These are phyloP conservation scores for Fulmarus glacialis DNA, from an alignment of 2,113 vertebrate genomes.

Conservation along the genomic window DNA sequence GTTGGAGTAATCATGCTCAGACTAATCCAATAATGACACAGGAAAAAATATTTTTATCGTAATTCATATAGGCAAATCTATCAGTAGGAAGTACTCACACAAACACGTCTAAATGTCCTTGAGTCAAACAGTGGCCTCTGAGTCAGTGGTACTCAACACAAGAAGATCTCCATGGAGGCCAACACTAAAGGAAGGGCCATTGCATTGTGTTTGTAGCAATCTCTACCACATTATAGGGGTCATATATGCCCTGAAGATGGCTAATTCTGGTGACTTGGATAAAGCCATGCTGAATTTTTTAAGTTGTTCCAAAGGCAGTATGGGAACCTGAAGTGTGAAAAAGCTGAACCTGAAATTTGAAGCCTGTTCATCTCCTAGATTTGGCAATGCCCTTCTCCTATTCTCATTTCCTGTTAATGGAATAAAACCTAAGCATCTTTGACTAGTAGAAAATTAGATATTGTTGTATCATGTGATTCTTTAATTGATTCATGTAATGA, in stretches of 20 bases:
- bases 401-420: background rate
- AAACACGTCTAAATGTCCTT: background rate
- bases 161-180: background rate
- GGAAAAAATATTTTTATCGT: background rate
- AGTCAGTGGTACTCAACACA: background rate
- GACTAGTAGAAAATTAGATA: background rate
- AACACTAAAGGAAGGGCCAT: background rate
- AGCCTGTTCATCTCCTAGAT: background rate
- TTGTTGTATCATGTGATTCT: background rate
- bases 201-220: background rate
- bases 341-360: background rate
- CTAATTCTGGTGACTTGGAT: background rate
- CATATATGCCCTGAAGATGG: background rate
- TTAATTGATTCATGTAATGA: background rate
- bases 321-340: background rate
- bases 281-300: background rate
- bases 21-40: background rate
- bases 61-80: background rate
- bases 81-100: background rate
- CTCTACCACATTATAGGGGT: background rate
- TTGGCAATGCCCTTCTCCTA: background rate
- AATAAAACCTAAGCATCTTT: background rate
- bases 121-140: background rate
- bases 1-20: background rate
- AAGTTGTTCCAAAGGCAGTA: background rate